Conservation (phyloP, 2,797 vertebrate genomes). For the Menidia menidia region DNA sequence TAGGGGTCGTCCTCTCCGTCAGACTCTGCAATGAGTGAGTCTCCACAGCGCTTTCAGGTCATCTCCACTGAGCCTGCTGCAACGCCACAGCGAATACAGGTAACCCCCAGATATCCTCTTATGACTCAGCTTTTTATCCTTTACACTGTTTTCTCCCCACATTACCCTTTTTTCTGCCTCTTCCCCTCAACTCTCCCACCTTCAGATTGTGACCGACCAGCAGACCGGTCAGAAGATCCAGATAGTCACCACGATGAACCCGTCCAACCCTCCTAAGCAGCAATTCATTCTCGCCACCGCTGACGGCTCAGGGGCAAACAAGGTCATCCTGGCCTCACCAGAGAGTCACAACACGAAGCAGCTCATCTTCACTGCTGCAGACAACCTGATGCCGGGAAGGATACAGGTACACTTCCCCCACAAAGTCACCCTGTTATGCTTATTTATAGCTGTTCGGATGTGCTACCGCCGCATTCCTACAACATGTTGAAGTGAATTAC, state of each 20-base stretch:
- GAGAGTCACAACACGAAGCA: conserved; percentile 92
- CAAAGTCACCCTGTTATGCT: neutral
- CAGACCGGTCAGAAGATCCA: conserved; percentile 98
- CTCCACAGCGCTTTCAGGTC: conserved; percentile 94
- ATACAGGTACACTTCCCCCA: conserved; percentile 88
- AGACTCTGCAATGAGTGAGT: conserved; percentile 93
- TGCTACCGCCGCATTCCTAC: neutral
- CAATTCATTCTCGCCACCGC: conserved; percentile 95
- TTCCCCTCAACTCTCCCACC: conserved; percentile 10
- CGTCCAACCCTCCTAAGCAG: conserved; percentile 88
- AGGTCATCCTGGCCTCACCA: conserved; percentile 94
- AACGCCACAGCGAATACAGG: conserved; percentile 94
- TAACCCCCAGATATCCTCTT: conserved; percentile 55
- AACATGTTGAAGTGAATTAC: conserved; percentile 7
- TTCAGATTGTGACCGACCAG: conserved; percentile 96
- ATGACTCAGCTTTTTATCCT: too few species aligned
- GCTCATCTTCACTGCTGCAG: conserved; percentile 94
- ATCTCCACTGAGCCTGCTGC: conserved; percentile 90
- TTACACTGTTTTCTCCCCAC: neutral
- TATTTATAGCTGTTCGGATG: neutral
- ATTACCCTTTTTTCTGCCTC: conserved; percentile 21
- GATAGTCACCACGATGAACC: conserved; percentile 94
- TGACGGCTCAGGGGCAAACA: conserved; percentile 91
- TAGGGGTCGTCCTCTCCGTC: conserved; percentile 85
- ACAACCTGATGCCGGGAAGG: conserved; percentile 93